phyloP scores from a whole-genome alignment of 1,140 invertebrate species.

The Adoxophyes honmai region DNA sequence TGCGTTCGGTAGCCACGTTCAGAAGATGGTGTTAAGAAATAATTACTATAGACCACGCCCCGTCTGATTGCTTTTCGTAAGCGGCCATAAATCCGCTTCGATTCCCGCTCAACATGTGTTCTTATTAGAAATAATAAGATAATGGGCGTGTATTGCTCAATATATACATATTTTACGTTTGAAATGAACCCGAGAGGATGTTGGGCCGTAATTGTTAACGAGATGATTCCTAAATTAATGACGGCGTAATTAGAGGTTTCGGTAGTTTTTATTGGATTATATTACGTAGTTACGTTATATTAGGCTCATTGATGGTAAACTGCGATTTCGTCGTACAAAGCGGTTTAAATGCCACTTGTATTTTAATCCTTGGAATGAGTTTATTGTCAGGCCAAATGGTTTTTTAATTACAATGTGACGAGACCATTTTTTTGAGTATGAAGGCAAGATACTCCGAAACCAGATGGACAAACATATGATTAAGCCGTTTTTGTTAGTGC shows the following conservation, averaged over 20 bases:
- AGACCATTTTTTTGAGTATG: no score
- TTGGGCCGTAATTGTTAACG: constrained; percentile 35
- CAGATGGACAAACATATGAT: no score
- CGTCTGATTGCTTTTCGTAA: constrained; percentile 71
- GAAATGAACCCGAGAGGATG: constrained; percentile 32
- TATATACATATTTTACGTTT: constrained; percentile 34
- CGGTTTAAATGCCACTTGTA: constrained; percentile 41
- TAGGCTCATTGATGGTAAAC: constrained; percentile 37
- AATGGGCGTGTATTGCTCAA: constrained; percentile 37
- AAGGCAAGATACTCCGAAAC: no score
- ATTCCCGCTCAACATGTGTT: constrained; percentile 35
- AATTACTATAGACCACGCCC: constrained; percentile 68
- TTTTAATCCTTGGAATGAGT: constrained; percentile 39
- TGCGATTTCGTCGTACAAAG: constrained; percentile 24
- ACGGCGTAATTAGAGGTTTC: constrained; percentile 35
- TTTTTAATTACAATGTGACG: not conserved
- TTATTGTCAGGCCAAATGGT: constrained; percentile 11
- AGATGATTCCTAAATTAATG: constrained; percentile 37
- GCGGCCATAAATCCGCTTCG: constrained; percentile 60
- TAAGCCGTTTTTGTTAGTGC: no score
- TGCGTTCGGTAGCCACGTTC: constrained; percentile 57
- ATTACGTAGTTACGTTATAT: constrained; percentile 24
- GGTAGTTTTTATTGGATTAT: constrained; percentile 35
- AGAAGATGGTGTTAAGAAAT: constrained; percentile 71
- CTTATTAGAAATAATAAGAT: constrained; percentile 41